Evolutionary conservation across 2,113 vertebrate genomes (phyloP).

Genomic region (Trachemys scripta): DNA sequence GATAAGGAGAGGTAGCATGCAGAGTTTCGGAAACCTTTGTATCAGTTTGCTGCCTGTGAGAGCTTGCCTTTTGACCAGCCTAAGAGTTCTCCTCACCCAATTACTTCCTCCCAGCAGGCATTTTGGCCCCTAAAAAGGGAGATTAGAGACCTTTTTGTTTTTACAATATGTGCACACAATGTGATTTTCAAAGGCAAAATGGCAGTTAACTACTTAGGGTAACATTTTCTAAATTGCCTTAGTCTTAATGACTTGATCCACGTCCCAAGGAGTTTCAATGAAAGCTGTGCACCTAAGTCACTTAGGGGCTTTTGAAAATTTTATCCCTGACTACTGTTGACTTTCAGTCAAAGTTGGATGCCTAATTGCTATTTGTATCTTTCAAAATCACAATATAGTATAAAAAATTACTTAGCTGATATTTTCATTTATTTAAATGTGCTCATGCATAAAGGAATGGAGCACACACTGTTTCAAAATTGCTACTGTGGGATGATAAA

Average conservation of each 20-base stretch:
- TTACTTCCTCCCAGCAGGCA: background rate
- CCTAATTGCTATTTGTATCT: background rate
- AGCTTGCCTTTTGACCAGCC: background rate
- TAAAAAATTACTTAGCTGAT: background rate
- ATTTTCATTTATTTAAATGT: background rate
- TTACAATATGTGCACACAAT: background rate
- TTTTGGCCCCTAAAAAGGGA: background rate
- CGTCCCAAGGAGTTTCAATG: no score
- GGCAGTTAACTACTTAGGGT: rapidly evolving
- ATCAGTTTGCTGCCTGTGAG: background rate
- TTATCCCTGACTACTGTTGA: background rate
- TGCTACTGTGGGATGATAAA: no score
- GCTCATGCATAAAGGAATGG: background rate
- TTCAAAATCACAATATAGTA: background rate
- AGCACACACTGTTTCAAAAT: no score
- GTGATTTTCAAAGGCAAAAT: background rate
- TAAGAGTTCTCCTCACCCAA: background rate
- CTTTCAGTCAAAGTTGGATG: background rate
- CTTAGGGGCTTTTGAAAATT: no score
- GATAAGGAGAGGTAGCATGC: background rate
- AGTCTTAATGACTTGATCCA: background rate
- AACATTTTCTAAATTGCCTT: background rate
- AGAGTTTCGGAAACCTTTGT: background rate
- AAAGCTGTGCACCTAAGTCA: background rate
- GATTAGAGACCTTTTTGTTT: no score